Evolutionary conservation across 2,113 vertebrate species (phyloP).

Genomic region (Orthonyx spaldingii): DNA sequence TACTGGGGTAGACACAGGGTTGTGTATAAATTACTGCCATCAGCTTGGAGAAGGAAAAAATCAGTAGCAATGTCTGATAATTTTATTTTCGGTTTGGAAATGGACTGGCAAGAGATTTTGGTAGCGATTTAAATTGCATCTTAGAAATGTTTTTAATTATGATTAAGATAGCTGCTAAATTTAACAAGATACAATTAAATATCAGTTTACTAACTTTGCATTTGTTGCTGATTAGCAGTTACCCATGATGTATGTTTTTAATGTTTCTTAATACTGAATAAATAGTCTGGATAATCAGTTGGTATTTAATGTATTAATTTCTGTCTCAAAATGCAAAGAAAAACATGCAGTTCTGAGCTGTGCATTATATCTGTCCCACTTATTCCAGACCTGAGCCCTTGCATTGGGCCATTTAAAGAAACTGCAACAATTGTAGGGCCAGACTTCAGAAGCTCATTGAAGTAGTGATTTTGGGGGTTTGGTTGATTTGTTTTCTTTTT

Average conservation of each 20-base stretch:
- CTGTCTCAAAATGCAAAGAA: neutral
- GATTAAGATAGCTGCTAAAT: slow-evolving; percentile 45
- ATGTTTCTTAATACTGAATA: slow-evolving; percentile 38
- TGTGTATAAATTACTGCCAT: neutral
- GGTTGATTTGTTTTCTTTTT: neutral
- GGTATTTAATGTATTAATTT: slow-evolving; percentile 15
- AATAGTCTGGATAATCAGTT: slow-evolving; percentile 44
- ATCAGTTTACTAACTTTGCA: slow-evolving; percentile 24
- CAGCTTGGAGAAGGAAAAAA: neutral
- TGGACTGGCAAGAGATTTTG: neutral
- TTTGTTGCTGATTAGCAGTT: neutral
- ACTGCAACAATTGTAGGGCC: neutral
- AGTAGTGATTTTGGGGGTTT: neutral
- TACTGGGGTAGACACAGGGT: neutral
- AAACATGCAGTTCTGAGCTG: neutral
- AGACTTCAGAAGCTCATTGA: neutral
- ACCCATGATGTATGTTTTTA: neutral
- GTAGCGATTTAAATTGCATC: slow-evolving; percentile 8
- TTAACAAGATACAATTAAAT: slow-evolving; percentile 63
- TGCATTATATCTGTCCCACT: neutral
- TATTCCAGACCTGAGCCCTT: neutral
- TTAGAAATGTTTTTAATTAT: slow-evolving; percentile 43
- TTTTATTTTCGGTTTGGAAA: neutral
- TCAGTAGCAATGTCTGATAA: neutral
- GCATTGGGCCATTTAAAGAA: neutral